These are phyloP conservation scores for Pollenia griseotomentosa DNA, from an alignment of 2,888 invertebrate genomes.

Conservation along the genomic window DNA sequence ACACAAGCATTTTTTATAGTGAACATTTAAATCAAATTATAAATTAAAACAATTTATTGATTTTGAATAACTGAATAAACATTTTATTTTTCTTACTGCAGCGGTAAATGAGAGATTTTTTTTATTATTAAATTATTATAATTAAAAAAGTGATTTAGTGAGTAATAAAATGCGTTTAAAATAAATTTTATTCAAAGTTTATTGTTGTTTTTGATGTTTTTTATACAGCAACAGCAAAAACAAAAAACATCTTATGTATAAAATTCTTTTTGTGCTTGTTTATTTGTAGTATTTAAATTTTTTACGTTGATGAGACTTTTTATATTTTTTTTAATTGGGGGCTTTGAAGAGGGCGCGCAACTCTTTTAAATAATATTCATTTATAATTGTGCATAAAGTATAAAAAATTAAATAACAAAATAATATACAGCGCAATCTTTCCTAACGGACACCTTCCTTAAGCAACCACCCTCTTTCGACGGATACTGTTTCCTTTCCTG, in stretches of 20 bases:
- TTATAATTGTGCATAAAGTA: slow-evolving; percentile 29
- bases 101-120: neutral
- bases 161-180: slow-evolving; percentile 9
- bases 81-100: neutral
- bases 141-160: slow-evolving; percentile 3
- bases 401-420: neutral
- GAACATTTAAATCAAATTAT: neutral
- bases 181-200: neutral
- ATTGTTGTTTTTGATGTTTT: slow-evolving; percentile 5
- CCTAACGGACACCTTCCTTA: too few relatives aligned
- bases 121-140: neutral
- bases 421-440: neutral
- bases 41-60: slow-evolving; percentile 7
- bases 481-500: too few relatives aligned
- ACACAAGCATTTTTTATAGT: neutral
- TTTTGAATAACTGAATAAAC: neutral
- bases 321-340: neutral
- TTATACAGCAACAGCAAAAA: neutral
- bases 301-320: slow-evolving; percentile 14
- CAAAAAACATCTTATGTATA: neutral
- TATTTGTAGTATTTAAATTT: neutral
- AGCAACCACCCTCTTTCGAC: too few relatives aligned
- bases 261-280: neutral
- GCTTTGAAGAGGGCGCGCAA: neutral
- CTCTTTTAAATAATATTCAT: neutral